Evolutionary conservation across 2,113 vertebrate genomes (phyloP), one percentile per base, ranked within the genome.

Genomic region (Brienomyrus longianalis): DNA sequence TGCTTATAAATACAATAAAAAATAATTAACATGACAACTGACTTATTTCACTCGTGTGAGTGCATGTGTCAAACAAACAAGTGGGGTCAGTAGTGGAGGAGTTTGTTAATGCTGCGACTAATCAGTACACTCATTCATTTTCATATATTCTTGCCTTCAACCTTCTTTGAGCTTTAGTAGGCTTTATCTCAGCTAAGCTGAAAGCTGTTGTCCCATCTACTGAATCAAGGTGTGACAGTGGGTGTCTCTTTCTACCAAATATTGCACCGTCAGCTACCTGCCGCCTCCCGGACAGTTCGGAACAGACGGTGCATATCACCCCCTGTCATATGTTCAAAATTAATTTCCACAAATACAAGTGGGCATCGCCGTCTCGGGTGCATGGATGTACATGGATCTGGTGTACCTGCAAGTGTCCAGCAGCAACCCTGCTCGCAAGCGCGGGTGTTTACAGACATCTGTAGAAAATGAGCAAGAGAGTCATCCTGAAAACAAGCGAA

Each of bases 401-500:
- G 74, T 45, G 21, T 50, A 59, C 47, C 56, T 21, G 43, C 48
- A 5, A 8, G 13, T 10, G 13, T 11, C 85, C 27, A 5, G 47
- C 13, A 80, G 74, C 15, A 7, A 19, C 74, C 31, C 51, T 86
- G 85, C 50, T 47, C 1, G 15, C 39, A 31, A 21, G 8, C 51
- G 2, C 85, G 35, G n/a, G 52, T 50, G 43, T 66, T 90, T 70
- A 52, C 85, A 80, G 17, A 87, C 17, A 17, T 80, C 27, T 77
- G 88, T 11, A 31, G 48, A 83, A 88, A 85, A 84, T 2, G 1
- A 48, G 88, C 31, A 13, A 70, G 54, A 48, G 31, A 83, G 89
- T 84, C 80, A 52, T 62, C 84, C 59, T 59, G 70, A 90, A 80
- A 90, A 90, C 86, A 88, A 83, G 86, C 62, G 5, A 83, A 66